phyloP scores from a whole-genome alignment of 1,140 invertebrate genomes.

The Bursaphelenchus mucronatus region DNA sequence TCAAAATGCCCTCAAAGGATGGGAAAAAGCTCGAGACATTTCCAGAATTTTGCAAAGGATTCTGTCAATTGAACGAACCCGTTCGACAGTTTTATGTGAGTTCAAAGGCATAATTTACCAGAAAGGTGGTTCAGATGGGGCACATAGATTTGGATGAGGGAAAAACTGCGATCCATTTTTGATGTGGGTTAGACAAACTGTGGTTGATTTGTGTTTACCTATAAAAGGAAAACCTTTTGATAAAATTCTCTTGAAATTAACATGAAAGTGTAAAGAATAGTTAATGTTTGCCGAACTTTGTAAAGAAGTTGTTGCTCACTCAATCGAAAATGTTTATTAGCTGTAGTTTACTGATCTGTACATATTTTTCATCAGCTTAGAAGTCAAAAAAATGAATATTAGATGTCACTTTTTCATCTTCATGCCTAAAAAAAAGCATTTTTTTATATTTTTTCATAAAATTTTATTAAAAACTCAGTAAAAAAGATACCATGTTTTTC shows the following conservation, averaged over 20 bases:
- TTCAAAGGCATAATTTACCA: background rate
- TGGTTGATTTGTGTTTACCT: background rate
- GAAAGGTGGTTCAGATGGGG: background rate
- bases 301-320: background rate
- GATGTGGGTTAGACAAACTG: background rate
- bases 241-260: background rate
- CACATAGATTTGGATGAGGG: too few relatives aligned
- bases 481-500: slow-evolving; percentile 1
- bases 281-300: background rate
- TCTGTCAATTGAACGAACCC: slow-evolving; percentile 27
- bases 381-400: too few relatives aligned
- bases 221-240: background rate
- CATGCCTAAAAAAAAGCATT: too few relatives aligned
- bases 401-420: too few relatives aligned
- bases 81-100: slow-evolving; percentile 31
- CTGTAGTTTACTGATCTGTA: too few relatives aligned
- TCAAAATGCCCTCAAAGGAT: slow-evolving; percentile 15
- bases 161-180: too few relatives aligned
- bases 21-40: slow-evolving; percentile 11
- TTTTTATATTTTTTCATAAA: too few relatives aligned
- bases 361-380: too few relatives aligned
- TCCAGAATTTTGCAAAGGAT: slow-evolving; percentile 22
- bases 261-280: background rate
- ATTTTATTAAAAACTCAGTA: background rate
- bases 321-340: too few relatives aligned